phyloP scores from a whole-genome alignment of 2,113 vertebrate species.

The Microcebus jonahi region DNA sequence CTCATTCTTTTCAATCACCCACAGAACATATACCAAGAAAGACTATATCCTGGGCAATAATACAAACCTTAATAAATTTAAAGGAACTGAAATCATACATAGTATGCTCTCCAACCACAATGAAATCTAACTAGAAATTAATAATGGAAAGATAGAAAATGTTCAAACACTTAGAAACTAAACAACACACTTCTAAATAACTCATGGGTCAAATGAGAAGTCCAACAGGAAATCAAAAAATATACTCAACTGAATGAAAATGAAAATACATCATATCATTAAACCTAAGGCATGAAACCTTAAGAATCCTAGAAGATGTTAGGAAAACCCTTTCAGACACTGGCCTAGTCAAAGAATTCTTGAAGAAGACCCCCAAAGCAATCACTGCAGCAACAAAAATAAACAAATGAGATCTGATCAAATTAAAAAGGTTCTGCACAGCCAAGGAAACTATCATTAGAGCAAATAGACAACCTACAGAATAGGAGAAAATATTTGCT shows the following conservation, averaged over 20 bases:
- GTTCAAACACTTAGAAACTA: background rate
- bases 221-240: background rate
- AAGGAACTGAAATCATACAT: background rate
- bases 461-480: too few relatives aligned
- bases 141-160: background rate
- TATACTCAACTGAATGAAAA: background rate
- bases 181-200: constrained; percentile 20
- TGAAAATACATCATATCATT: background rate
- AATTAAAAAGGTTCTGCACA: too few relatives aligned
- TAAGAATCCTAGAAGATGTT: too few relatives aligned
- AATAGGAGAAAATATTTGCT: too few relatives aligned
- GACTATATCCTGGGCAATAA: background rate
- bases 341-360: too few relatives aligned
- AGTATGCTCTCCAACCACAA: background rate
- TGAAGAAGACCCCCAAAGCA: too few relatives aligned
- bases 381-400: too few relatives aligned
- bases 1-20: background rate
- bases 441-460: too few relatives aligned
- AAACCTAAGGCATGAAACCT: too few relatives aligned
- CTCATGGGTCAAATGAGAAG: background rate
- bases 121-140: constrained; percentile 7
- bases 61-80: background rate
- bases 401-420: too few relatives aligned
- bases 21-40: background rate
- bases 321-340: too few relatives aligned